A percentile compares a stretch with the other conserved stretches of the same genome.
Evolutionary conservation across 35 echinoderm and acorn worm genomes (phyloP).

Genomic region (Anneissia japonica): DNA sequence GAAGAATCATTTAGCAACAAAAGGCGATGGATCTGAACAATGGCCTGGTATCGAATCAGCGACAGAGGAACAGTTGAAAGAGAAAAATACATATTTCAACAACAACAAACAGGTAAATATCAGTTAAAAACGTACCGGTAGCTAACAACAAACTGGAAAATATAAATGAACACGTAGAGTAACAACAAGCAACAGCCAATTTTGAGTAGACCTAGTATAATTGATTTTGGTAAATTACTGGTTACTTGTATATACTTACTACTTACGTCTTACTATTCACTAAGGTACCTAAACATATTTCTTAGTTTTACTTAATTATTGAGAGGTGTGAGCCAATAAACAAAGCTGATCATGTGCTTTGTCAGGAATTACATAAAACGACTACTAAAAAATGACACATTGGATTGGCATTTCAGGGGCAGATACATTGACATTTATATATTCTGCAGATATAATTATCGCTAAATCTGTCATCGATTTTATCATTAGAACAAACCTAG

Average conservation of each 20-base stretch:
- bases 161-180: not conserved
- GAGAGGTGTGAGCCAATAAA: too few relatives aligned
- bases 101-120: conserved; percentile 76
- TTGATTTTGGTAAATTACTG: not conserved
- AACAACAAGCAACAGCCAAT: not conserved
- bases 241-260: not conserved
- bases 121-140: not conserved
- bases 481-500: conserved; percentile 50
- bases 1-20: conserved; percentile 66
- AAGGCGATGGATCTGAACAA: conserved; percentile 50
- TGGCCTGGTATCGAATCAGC: conserved; percentile 59
- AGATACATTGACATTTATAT: too few relatives aligned
- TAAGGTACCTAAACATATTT: not conserved
- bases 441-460: too few relatives aligned
- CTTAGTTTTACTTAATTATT: not conserved
- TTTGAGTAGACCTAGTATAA: not conserved
- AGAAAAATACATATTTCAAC: conserved; percentile 77
- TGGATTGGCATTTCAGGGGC: not conserved
- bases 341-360: too few relatives aligned
- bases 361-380: too few relatives aligned
- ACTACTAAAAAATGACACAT: not conserved
- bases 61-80: conserved; percentile 34
- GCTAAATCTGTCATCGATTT: too few relatives aligned
- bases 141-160: not conserved
- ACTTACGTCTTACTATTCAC: not conserved